Conservation (phyloP, 2,888 invertebrate genomes). For the Agonopterix subpropinquella region DNA sequence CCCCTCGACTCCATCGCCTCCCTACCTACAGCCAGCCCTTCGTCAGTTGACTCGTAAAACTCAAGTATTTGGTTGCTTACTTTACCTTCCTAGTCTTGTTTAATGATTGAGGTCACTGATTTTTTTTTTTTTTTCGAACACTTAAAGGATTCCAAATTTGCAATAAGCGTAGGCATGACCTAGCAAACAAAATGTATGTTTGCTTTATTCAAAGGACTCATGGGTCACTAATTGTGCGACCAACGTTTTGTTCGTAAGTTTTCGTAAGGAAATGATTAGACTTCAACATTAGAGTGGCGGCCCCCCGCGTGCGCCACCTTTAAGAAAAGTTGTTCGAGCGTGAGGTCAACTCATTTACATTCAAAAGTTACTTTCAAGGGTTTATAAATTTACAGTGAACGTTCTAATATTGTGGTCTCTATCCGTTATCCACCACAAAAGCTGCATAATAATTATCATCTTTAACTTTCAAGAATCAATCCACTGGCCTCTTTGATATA, state of each 20-base stretch:
- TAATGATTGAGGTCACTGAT: constrained; percentile 44
- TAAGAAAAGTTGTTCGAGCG: constrained; percentile 45
- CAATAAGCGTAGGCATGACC: too few relatives aligned
- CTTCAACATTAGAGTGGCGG: constrained; percentile 35
- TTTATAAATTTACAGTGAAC: constrained; percentile 21
- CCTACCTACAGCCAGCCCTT: constrained; percentile 30
- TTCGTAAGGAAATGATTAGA: constrained; percentile 11
- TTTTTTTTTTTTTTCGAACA: constrained; percentile 11
- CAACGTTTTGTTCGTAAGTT: constrained; percentile 26
- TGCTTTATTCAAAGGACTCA: too few relatives aligned
- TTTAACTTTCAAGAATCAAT: too few relatives aligned
- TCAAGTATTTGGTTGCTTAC: constrained; percentile 54
- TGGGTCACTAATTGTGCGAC: constrained; percentile 12
- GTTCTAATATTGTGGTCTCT: background rate
- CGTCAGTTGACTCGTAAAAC: constrained; percentile 56
- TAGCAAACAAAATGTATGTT: background rate
- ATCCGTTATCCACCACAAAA: background rate
- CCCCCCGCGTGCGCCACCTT: constrained; percentile 30
- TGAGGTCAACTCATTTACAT: constrained; percentile 43
- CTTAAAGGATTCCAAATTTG: too few relatives aligned
- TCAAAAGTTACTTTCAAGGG: constrained; percentile 35
- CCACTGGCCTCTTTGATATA: too few relatives aligned
- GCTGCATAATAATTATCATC: too few relatives aligned
- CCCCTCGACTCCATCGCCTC: constrained; percentile 32
- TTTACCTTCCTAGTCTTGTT: constrained; percentile 50